Percentiles rank a stretch among this genome's conserved stretches.
Conservation (phyloP, 2,888 invertebrate genomes). For the Leptinotarsa haldemani region DNA sequence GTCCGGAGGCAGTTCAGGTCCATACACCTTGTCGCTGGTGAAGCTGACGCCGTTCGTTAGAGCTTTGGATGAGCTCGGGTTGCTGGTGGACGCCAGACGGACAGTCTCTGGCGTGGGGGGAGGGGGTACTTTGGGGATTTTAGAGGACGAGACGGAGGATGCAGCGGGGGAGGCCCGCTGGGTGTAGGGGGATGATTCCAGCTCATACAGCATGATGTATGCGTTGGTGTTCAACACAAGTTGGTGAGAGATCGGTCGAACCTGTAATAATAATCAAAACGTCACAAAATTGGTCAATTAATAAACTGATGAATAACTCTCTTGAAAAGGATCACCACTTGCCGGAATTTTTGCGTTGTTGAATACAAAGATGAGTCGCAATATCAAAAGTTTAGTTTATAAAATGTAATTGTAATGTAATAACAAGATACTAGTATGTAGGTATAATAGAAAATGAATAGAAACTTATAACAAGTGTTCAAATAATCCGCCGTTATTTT, state of each 20-base stretch:
- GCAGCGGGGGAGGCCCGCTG: conserved; percentile 23
- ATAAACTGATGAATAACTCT: no score
- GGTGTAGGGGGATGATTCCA: conserved; percentile 60
- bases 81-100: conserved; percentile 37
- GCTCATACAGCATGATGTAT: conserved; percentile 92
- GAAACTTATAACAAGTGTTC: no score
- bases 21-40: conserved; percentile 60
- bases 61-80: conserved; percentile 39
- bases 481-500: no score
- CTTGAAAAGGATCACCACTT: no score
- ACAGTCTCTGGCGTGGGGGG: conserved; percentile 21
- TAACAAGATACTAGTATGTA: no score
- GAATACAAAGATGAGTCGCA: no score
- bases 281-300: background rate
- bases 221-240: conserved; percentile 88
- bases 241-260: conserved; percentile 78
- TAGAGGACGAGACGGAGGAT: no score
- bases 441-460: no score
- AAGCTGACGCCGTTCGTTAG: conserved; percentile 55
- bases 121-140: conserved; percentile 34
- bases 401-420: no score
- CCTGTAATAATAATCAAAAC: conserved; percentile 59
- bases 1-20: conserved; percentile 61
- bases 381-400: no score
- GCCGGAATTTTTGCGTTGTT: no score